Conservation (phyloP, 2,113 vertebrate genomes). For the Octodon degus region DNA sequence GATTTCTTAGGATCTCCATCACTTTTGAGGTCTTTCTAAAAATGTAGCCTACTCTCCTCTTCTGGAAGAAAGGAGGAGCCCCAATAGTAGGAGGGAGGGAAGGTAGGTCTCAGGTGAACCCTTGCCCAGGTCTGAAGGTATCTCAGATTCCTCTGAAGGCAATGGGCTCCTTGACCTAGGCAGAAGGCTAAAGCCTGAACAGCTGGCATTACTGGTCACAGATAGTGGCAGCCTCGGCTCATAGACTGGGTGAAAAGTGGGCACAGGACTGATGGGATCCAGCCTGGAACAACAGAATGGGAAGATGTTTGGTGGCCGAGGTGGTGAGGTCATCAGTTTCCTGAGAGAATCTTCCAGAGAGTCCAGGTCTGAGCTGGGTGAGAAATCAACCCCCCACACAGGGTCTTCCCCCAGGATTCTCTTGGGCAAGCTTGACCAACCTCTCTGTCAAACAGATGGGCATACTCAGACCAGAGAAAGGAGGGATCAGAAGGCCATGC, state of each 20-base stretch:
- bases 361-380: background rate
- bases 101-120: background rate
- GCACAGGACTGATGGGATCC: background rate
- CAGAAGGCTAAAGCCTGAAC: background rate
- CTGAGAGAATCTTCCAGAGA: background rate
- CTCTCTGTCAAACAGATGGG: background rate
- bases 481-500: background rate
- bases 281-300: background rate
- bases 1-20: background rate
- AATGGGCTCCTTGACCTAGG: background rate
- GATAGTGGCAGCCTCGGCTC: background rate
- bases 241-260: background rate
- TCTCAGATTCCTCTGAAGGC: background rate
- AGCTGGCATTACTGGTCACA: background rate
- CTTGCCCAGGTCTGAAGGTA: background rate
- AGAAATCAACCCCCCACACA: background rate
- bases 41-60: background rate
- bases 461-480: background rate
- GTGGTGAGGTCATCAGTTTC: background rate
- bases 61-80: constrained; percentile 24
- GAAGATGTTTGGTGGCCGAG: background rate
- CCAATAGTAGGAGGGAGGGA: background rate
- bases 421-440: background rate
- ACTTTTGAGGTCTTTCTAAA: constrained; percentile 42
- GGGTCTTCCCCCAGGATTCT: background rate